Conservation (phyloP, 1,140 invertebrate species). For the Atopsyche davidsoni region DNA sequence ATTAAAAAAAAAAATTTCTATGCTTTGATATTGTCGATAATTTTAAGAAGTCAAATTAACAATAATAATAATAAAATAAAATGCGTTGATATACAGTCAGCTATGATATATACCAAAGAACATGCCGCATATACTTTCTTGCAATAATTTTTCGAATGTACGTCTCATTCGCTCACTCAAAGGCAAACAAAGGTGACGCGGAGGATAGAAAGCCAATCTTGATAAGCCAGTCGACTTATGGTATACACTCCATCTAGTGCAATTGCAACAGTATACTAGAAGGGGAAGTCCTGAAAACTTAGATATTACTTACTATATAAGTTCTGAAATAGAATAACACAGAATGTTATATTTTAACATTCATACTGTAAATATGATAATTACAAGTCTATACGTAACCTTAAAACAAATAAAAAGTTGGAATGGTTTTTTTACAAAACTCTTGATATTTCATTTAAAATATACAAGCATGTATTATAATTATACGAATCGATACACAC, state of each 20-base stretch:
- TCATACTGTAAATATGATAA: background rate
- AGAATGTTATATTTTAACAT: background rate
- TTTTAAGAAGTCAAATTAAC: background rate
- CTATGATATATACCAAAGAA: conserved; percentile 4
- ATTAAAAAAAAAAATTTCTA: background rate
- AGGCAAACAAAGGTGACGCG: background rate
- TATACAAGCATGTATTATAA: background rate
- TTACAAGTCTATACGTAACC: background rate
- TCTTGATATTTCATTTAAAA: background rate
- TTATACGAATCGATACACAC: background rate
- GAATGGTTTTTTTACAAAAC: background rate
- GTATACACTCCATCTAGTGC: conserved; percentile 2
- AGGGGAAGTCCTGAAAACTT: too few relatives aligned
- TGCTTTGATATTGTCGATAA: background rate
- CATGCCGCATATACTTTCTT: conserved; percentile 2
- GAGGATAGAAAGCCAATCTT: background rate
- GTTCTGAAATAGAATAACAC: background rate
- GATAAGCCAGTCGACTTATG: too few relatives aligned
- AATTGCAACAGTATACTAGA: conserved; percentile 1
- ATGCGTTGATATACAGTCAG: conserved; percentile 7
- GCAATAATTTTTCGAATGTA: background rate
- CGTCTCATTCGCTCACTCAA: background rate
- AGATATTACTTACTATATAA: too few relatives aligned
- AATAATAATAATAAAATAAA: conserved; percentile 12
- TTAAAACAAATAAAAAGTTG: background rate